phyloP scores from a whole-genome alignment of 2,113 vertebrate species.

The Toxostoma redivivum region DNA sequence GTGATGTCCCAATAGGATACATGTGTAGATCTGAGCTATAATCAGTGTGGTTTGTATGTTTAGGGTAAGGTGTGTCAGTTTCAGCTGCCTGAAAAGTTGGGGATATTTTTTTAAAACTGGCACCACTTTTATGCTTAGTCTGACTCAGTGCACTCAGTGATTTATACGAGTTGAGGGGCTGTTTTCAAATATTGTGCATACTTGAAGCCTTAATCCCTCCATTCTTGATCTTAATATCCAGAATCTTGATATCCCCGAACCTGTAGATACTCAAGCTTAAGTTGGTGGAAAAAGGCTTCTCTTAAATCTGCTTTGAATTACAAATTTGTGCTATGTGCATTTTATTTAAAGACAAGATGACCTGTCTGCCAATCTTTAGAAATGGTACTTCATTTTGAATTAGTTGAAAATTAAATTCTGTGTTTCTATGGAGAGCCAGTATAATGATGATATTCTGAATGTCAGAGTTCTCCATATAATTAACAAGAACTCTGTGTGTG shows the following conservation, averaged over 20 bases:
- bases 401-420: not conserved
- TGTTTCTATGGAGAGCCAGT: not conserved
- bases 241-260: not conserved
- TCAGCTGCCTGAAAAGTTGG: not conserved
- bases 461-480: not conserved
- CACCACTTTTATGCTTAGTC: not conserved
- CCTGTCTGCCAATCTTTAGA: not conserved
- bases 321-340: not conserved
- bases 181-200: not conserved
- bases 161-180: not conserved
- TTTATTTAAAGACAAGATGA: not conserved
- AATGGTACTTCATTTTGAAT: not conserved
- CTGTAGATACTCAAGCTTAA: not conserved
- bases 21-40: not conserved
- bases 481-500: not conserved
- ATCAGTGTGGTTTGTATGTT: not conserved
- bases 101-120: not conserved
- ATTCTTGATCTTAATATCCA: not conserved
- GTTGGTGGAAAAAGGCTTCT: not conserved
- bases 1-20: not conserved
- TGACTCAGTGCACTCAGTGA: not conserved
- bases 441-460: not conserved
- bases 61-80: not conserved
- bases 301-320: not conserved
- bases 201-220: not conserved